Percentiles rank a stretch among this genome's conserved stretches.
Conservation (phyloP, 2,888 invertebrate genomes). For the Pandemis cinnamomeana region DNA sequence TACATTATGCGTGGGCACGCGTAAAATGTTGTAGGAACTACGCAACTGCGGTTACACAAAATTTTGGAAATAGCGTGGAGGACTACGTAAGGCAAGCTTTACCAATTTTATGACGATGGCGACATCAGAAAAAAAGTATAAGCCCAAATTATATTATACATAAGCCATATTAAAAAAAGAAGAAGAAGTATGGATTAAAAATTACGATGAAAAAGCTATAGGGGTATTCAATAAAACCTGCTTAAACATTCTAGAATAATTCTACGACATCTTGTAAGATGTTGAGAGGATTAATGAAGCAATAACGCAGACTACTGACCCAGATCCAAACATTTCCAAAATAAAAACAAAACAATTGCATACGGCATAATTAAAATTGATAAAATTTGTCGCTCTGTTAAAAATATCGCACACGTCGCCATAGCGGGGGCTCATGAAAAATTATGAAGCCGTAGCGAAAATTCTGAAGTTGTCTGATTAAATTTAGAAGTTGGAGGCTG, state of each 20-base stretch:
- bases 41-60: background rate
- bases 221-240: too few relatives aligned
- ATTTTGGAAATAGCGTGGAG: background rate
- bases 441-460: constrained; percentile 72
- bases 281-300: background rate
- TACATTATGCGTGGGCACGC: constrained; percentile 5
- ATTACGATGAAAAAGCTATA: too few relatives aligned
- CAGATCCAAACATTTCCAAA: too few relatives aligned
- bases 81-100: too few relatives aligned
- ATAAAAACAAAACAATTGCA: too few relatives aligned
- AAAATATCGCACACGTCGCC: background rate
- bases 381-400: background rate
- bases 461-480: constrained; percentile 81
- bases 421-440: constrained; percentile 68
- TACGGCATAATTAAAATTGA: too few relatives aligned
- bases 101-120: too few relatives aligned
- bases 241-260: background rate
- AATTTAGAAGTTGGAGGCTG: constrained; percentile 79
- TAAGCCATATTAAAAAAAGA: too few relatives aligned
- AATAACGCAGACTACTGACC: background rate
- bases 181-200: too few relatives aligned
- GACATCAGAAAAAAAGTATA: too few relatives aligned
- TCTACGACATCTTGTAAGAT: background rate
- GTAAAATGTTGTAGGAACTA: background rate
- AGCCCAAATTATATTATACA: too few relatives aligned